Percentiles rank a stretch among this genome's conserved stretches.
Evolutionary conservation across 2,113 vertebrate species (phyloP).

Genomic region (Mesocricetus auratus): DNA sequence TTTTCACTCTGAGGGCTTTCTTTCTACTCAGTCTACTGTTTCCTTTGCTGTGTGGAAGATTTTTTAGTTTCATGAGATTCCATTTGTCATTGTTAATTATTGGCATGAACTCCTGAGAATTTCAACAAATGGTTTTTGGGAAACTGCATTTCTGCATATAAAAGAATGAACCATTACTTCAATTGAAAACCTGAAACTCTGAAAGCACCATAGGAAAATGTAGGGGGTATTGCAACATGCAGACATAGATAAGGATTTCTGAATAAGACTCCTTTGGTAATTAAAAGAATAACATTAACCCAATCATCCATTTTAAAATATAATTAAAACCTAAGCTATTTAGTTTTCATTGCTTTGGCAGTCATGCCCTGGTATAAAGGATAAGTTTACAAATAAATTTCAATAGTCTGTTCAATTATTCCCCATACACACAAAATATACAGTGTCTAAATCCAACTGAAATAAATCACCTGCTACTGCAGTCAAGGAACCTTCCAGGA

Average conservation of each 20-base stretch:
- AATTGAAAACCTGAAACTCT: not conserved
- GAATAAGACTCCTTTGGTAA: not conserved
- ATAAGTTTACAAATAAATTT: slow-evolving; percentile 10
- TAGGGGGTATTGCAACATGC: not conserved
- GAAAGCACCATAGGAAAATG: not conserved
- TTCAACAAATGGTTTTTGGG: not conserved
- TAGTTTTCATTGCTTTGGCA: not conserved
- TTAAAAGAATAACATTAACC: not conserved
- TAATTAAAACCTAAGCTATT: not conserved
- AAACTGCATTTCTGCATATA: too few species aligned
- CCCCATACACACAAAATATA: not conserved
- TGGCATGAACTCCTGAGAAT: not conserved
- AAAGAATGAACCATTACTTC: not conserved
- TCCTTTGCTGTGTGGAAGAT: not conserved
- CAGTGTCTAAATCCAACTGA: not conserved
- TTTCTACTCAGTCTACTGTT: not conserved
- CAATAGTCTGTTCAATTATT: not conserved
- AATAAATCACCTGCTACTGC: not conserved
- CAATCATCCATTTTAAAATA: slow-evolving; percentile 20
- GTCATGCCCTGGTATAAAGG: slow-evolving; percentile 39
- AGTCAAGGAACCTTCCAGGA: slow-evolving; percentile 1
- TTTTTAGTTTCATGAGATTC: not conserved
- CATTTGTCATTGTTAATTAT: not conserved
- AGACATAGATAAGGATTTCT: not conserved
- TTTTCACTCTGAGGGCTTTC: not conserved